Evolutionary conservation across 2,113 vertebrate genomes (phyloP).

Genomic region (Serinus canaria): DNA sequence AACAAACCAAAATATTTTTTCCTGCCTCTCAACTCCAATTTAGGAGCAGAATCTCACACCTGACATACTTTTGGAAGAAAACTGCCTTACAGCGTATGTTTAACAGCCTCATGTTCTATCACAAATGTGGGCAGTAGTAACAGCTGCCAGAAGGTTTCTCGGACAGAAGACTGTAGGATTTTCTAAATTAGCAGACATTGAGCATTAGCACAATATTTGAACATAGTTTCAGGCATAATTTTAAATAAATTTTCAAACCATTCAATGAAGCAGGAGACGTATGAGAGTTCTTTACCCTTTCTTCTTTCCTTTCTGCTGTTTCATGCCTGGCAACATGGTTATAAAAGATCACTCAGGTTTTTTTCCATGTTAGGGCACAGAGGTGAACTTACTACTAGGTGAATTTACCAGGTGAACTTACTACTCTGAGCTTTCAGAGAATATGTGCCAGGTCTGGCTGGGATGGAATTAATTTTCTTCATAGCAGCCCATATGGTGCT

Average conservation of each 20-base stretch:
- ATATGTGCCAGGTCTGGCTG: background rate
- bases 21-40: background rate
- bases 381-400: background rate
- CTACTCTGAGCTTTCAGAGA: background rate
- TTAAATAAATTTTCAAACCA: background rate
- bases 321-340: rapidly evolving
- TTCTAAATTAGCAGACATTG: background rate
- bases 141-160: background rate
- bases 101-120: background rate
- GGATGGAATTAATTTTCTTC: background rate
- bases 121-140: background rate
- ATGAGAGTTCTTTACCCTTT: background rate
- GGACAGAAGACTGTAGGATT: background rate
- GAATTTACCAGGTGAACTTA: too few species aligned
- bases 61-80: background rate
- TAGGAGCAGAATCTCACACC: background rate
- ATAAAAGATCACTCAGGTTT: background rate
- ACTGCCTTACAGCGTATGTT: background rate
- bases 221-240: background rate
- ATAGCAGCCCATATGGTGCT: background rate
- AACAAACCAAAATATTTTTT: background rate
- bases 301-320: background rate
- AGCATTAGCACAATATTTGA: background rate
- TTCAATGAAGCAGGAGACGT: background rate
- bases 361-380: background rate